Conservation (phyloP, 1,140 invertebrate genomes). For the Drosophila fuyamai region DNA sequence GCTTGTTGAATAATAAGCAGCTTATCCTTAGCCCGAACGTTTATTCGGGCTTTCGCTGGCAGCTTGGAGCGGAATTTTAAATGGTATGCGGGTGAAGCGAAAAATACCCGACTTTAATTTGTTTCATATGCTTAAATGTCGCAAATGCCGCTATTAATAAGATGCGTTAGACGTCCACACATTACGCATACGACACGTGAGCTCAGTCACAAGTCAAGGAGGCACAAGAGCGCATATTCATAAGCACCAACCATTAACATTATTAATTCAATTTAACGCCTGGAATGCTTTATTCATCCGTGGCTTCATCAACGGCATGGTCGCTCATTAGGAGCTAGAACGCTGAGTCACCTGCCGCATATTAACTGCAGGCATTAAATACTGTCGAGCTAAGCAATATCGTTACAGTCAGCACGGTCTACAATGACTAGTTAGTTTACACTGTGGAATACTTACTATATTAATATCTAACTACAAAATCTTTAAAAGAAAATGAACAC, state of each 20-base stretch:
- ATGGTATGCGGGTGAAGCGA: slow-evolving; percentile 15
- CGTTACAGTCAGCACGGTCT: slow-evolving; percentile 41
- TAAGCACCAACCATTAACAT: slow-evolving; percentile 73
- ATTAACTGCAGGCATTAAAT: slow-evolving; percentile 79
- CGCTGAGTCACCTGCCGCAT: slow-evolving; percentile 76
- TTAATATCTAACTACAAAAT: not conserved
- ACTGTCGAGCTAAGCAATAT: slow-evolving; percentile 56
- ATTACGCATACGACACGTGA: slow-evolving; percentile 56
- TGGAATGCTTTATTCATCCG: slow-evolving; percentile 76
- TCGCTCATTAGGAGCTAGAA: slow-evolving; percentile 60
- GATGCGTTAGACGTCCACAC: slow-evolving; percentile 19
- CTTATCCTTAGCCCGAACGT: slow-evolving; percentile 43
- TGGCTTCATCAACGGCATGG: slow-evolving; percentile 49
- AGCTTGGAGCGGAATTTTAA: slow-evolving; percentile 59
- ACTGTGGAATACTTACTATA: not conserved
- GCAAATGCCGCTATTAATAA: slow-evolving; percentile 75
- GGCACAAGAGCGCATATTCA: slow-evolving; percentile 59
- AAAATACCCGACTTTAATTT: slow-evolving; percentile 50
- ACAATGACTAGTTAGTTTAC: slow-evolving; percentile 37
- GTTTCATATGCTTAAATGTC: slow-evolving; percentile 55
- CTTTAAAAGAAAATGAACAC: no score
- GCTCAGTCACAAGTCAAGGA: slow-evolving; percentile 53
- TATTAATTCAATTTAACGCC: slow-evolving; percentile 83
- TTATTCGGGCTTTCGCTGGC: slow-evolving; percentile 29
- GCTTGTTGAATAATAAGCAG: slow-evolving; percentile 76